Percentiles rank a stretch among this genome's conserved stretches.
These are phyloP conservation scores for Sanderia malayensis DNA, from an alignment of 30 jellyfish, hydroid and myxozoan genomes.

Conservation along the genomic window DNA sequence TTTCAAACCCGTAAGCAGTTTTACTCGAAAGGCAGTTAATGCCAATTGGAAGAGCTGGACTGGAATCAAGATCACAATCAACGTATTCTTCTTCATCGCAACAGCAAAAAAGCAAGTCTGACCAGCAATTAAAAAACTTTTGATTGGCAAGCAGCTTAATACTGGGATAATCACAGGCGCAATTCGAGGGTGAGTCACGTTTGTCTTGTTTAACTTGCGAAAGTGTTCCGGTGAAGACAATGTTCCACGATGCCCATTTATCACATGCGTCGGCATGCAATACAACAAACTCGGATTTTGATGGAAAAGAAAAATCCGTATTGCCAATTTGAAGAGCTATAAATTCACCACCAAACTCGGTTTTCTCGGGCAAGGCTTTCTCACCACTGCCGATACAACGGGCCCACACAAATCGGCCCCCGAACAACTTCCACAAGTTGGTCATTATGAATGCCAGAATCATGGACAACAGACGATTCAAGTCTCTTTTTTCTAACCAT, in stretches of 20 bases:
- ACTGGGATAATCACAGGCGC: background rate
- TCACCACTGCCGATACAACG: no score
- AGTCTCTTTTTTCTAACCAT: background rate
- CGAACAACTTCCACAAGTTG: background rate
- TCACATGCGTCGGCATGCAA: background rate
- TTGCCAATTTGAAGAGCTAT: background rate
- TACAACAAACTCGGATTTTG: conserved; percentile 1
- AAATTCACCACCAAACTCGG: no score
- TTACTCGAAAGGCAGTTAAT: no score
- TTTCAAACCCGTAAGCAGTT: no score
- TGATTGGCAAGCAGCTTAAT: background rate
- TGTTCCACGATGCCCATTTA: conserved; percentile 33
- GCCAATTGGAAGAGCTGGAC: no score
- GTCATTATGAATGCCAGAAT: background rate
- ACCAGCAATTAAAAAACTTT: background rate
- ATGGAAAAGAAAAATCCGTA: conserved; percentile 8
- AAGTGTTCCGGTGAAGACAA: background rate
- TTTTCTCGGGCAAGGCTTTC: no score
- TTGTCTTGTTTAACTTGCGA: no score
- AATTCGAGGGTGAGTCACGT: no score
- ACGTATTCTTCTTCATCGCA: background rate
- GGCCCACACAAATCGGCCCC: background rate
- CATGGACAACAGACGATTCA: background rate
- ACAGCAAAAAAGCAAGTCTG: background rate
- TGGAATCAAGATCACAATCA: background rate